A percentile compares a stretch with the other conserved stretches of the same genome.
Evolutionary conservation across 2,888 invertebrate genomes (phyloP).

Genomic region (Neoascia interrupta): DNA sequence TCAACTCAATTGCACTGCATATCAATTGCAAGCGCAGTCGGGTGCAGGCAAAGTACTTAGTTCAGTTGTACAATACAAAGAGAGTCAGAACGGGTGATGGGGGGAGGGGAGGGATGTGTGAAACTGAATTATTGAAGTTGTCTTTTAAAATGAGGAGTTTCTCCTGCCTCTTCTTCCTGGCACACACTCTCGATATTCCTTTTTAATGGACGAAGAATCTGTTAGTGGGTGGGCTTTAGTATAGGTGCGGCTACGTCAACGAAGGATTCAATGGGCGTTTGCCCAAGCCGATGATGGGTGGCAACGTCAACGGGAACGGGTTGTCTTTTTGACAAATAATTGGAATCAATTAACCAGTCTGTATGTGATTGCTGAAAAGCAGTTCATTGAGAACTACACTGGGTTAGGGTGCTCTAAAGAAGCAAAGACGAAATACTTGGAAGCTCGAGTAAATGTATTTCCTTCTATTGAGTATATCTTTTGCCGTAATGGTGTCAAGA

Average conservation of each 20-base stretch:
- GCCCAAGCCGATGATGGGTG: not conserved
- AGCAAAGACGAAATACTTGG: no score
- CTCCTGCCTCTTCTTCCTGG: conserved; percentile 9
- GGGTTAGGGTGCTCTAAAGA: no score
- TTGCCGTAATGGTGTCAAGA: no score
- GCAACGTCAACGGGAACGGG: not conserved
- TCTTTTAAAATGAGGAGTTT: conserved; percentile 33
- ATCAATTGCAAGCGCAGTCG: conserved; percentile 32
- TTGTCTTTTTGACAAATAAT: conserved; percentile 42
- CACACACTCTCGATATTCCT: conserved; percentile 14
- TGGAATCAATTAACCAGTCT: conserved; percentile 42
- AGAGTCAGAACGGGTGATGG: conserved; percentile 7
- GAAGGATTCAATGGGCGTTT: no score
- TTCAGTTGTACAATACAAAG: conserved; percentile 15
- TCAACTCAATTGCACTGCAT: conserved; percentile 64
- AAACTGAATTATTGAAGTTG: conserved; percentile 56
- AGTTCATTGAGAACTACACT: no score
- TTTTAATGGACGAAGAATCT: conserved; percentile 9
- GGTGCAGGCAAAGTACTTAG: not conserved
- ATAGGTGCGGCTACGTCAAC: no score
- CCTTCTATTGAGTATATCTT: no score
- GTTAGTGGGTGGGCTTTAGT: no score
- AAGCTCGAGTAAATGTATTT: no score
- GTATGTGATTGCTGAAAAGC: not conserved
- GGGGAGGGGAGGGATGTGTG: conserved; percentile 58